Conservation (phyloP, 2,113 vertebrate species). For the Mus spicilegus region DNA sequence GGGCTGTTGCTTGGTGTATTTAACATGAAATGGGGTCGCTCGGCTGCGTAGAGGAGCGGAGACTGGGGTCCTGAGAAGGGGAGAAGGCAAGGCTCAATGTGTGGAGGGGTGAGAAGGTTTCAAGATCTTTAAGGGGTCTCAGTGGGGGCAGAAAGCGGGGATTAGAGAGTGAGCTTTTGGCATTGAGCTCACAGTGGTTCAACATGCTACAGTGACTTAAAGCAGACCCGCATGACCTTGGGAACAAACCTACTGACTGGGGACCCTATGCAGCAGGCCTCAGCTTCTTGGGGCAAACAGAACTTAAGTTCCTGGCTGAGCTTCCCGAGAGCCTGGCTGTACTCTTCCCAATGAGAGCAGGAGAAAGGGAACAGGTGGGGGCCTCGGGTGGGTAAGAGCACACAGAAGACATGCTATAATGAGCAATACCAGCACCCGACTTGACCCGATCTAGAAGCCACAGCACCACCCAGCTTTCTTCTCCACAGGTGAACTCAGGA, state of each 20-base stretch:
- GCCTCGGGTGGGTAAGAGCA: not conserved
- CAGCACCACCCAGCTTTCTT: not conserved
- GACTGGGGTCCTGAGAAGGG: not conserved
- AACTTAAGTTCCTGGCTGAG: not conserved
- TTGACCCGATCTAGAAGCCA: not conserved
- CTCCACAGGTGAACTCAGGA: not conserved
- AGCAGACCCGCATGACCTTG: too few relatives aligned
- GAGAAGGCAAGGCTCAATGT: not conserved
- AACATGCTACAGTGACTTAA: not conserved
- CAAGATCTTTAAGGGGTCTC: not conserved
- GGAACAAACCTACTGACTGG: not conserved
- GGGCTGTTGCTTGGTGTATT: not conserved
- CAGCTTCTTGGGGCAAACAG: not conserved
- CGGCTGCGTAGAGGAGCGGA: not conserved
- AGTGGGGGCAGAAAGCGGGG: not conserved
- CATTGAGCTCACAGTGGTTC: not conserved
- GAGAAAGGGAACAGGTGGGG: not conserved
- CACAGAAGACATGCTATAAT: not conserved
- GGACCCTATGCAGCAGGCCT: too few relatives aligned
- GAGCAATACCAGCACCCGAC: not conserved
- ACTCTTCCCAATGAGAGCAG: too few relatives aligned
- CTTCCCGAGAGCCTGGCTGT: not conserved
- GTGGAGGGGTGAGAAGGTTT: not conserved
- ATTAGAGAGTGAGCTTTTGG: not conserved
- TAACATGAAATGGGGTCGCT: slow-evolving; percentile 59